Base-by-base conservation (phyloP, 2,113 vertebrate species). In the Psittacara wagleri region DNA sequence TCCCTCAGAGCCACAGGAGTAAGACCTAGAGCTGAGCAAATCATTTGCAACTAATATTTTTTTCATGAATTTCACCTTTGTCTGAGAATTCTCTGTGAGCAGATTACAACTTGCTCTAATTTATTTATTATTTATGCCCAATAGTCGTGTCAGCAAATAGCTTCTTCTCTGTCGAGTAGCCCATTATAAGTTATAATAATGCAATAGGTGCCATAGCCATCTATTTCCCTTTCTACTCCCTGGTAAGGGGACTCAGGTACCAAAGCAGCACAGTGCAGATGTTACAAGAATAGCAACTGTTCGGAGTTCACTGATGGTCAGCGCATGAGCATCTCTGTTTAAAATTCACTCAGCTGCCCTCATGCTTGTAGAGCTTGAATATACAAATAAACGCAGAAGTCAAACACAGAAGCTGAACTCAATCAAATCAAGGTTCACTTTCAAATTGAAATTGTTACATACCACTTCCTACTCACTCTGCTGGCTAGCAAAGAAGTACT, bases 351-450 rank as follows among this genome's bases (percentile, higher is more conserved):
- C 0, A 0, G 48, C 31, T 76, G 11, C 31, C 70, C 72, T 66
- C 46, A 13, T 13, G 57, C 78, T 91, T 74, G 49, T 63, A 74
- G 63, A 74, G 31, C 20, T 84, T 81, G 88, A 78, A 93, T 64
- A 86, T 48, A 94, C 75, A 96, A 95, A 94, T 83, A 93, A 93
- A 94, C 75, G 61, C 43, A 83, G 44, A 94, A 95, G 48, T 81
- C 85, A 83, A 86, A 75, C 37, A 86, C 23, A 48, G 78, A 87
- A 74, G 59, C 43, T 88, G 83, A 92, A 96, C 64, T 75, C 79
- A 55, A 86, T 90, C 79, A 78, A 95, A 90, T 81, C 13, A 94
- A 92, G 95, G 86, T 64, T 81, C 49, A 67, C 90, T 89, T 96
- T 95, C 62, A 90, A 86, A 94, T 83, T 90, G 67, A 92, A 90